phyloP scores from a whole-genome alignment of 92 coral and sea anemone species.

The Epizoanthus ramosus region DNA sequence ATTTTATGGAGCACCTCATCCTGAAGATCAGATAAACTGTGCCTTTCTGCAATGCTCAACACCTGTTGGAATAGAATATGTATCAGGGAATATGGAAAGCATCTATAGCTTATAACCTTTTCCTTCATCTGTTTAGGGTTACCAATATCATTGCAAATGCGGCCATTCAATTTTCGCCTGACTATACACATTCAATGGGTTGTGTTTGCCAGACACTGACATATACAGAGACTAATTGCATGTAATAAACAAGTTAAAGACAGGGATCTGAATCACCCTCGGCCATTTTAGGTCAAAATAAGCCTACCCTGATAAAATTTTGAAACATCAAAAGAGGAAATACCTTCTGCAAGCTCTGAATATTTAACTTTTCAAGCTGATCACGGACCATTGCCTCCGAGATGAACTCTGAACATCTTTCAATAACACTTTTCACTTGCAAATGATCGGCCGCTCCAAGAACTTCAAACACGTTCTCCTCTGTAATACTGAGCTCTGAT shows the following conservation, averaged over 20 bases:
- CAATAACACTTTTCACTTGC: constrained; percentile 39
- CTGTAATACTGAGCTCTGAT: constrained; percentile 45
- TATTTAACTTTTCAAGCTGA: neutral
- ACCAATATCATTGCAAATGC: too few species aligned
- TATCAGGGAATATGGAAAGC: too few species aligned
- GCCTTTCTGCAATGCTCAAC: constrained; percentile 39
- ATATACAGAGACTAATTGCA: too few species aligned
- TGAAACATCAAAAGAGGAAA: neutral
- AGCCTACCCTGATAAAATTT: too few species aligned
- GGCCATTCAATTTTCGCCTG: too few species aligned
- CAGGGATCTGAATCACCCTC: too few species aligned
- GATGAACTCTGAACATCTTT: constrained; percentile 39
- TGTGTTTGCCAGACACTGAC: too few species aligned
- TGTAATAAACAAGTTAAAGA: too few species aligned
- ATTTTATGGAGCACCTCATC: constrained; percentile 27
- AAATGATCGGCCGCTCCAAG: constrained; percentile 56
- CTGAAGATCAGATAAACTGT: constrained; percentile 32
- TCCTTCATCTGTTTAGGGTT: too few species aligned
- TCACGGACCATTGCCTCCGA: neutral
- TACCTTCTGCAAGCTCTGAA: constrained; percentile 17
- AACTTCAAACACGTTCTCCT: constrained; percentile 44
- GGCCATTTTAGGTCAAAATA: too few species aligned
- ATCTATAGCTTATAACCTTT: too few species aligned
- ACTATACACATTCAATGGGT: too few species aligned
- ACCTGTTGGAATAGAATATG: neutral